A percentile compares a stretch with the other conserved stretches of the same genome.
These are phyloP conservation scores for Cyprinella venusta DNA, from an alignment of 2,797 vertebrate genomes.

Conservation along the genomic window DNA sequence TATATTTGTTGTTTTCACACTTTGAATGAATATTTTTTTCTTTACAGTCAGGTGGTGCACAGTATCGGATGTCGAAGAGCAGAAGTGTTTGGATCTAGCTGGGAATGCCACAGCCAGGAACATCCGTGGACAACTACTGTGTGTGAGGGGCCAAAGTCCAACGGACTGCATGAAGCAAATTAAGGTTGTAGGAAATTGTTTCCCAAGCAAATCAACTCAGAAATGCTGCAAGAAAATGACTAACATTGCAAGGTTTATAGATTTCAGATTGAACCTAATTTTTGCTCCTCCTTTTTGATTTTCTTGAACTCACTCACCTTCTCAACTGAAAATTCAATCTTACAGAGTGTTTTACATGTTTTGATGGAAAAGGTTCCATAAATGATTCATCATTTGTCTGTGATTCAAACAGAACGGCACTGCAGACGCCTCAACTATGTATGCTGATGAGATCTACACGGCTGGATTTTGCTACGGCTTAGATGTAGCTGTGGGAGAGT, in stretches of 20 bases:
- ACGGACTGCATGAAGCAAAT: constrained; percentile 81
- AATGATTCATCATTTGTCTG: background rate
- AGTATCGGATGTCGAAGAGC: constrained; percentile 75
- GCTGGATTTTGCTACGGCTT: constrained; percentile 80
- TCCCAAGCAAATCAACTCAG: background rate
- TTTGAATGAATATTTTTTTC: background rate
- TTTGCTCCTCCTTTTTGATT: background rate
- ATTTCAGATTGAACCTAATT: background rate
- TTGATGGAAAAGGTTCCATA: background rate
- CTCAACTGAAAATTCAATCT: background rate
- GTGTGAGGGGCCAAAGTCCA: constrained; percentile 72
- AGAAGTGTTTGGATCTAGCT: constrained; percentile 81
- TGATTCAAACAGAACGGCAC: constrained; percentile 74
- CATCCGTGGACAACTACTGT: constrained; percentile 73
- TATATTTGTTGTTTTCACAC: background rate
- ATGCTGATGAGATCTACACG: constrained; percentile 80
- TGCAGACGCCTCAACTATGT: constrained; percentile 81
- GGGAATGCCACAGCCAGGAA: constrained; percentile 73
- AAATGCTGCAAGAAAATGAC: background rate
- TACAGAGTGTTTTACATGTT: background rate
- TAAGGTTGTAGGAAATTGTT: constrained; percentile 70
- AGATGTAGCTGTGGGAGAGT: constrained; percentile 80
- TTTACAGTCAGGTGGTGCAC: constrained; percentile 82
- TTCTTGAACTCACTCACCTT: background rate
- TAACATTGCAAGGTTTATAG: background rate